Evolutionary conservation across 1,140 invertebrate species (phyloP).

Genomic region (Heliothis virescens): DNA sequence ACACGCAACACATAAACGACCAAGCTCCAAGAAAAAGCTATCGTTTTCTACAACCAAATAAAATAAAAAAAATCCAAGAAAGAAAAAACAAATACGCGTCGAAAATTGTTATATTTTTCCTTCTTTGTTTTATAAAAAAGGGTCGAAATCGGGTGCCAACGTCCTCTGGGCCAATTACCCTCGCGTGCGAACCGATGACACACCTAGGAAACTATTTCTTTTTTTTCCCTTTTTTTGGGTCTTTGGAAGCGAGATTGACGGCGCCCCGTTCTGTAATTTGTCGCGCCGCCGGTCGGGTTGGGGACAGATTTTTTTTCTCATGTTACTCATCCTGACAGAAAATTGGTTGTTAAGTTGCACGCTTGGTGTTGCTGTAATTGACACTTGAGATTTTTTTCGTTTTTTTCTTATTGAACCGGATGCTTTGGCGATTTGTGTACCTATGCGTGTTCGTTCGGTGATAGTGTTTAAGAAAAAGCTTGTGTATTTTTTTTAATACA

Average conservation of each 20-base stretch:
- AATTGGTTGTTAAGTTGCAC: conserved; percentile 47
- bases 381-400: background rate
- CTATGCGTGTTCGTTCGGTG: background rate
- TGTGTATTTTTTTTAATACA: background rate
- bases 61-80: background rate
- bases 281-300: conserved; percentile 56
- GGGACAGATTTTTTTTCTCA: conserved; percentile 49
- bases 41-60: background rate
- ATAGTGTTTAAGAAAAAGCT: background rate
- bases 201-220: conserved; percentile 58
- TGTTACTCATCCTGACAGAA: conserved; percentile 49
- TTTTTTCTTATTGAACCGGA: conserved; percentile 28
- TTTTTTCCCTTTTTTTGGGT: conserved; percentile 61
- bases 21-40: no score
- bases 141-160: conserved; percentile 55
- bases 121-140: conserved; percentile 54
- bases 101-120: conserved; percentile 35
- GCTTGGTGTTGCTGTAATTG: conserved; percentile 16
- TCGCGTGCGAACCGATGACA: conserved; percentile 68
- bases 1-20: no score
- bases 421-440: conserved; percentile 24
- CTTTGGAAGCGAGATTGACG: conserved; percentile 56
- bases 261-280: conserved; percentile 72
- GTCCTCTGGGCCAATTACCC: conserved; percentile 50
- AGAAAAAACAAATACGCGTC: conserved; percentile 32